Evolutionary conservation across 92 coral and sea anemone genomes (phyloP), one percentile per base, ranked within the genome.

Genomic region (Porites lobata): DNA sequence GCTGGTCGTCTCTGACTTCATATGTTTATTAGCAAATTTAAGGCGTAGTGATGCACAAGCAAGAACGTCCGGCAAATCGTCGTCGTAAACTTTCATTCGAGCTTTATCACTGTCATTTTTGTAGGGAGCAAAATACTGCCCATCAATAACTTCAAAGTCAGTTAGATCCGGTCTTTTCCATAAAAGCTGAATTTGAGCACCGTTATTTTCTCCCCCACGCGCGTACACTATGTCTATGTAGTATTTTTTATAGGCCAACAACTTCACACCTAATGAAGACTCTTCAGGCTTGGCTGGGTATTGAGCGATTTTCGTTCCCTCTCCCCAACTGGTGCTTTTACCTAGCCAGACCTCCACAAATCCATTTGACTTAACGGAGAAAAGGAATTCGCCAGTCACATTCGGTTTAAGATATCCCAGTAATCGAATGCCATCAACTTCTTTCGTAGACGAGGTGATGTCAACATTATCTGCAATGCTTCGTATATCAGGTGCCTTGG

Each of bases 331-430:
- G 11, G 62, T 79, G 59, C 51, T 70, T 22, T 47, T 15, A 64
- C 92, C 77, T 8, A 89, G 92, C 92, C 92, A 83, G n/a, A 89
- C 75, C 18, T 89, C 92, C 1, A 88, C 81, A 14, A 80, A 89
- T 32, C 82, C 92, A 54, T 89, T 85, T 7, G 92, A 83, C 57
- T 75, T 76, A 14, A 90, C 50, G 1, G 89, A 70, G 29, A 93
- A 93, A 4, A 18, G 9, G 82, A 56, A 87, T 4, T 57, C 78
- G 50, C 96, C 96, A 58, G 76, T 77, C 9, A 59, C 4, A 24
- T 79, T 86, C 7, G 91, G 83, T 29, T 69, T 84, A 50, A 92
- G 18, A 22, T 69, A 92, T 1, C 93, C 95, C 38, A 93, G 80
- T 12, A 93, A 78, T 12, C 94, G 83, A 17, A 56, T 71, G 22